Evolutionary conservation across 2,888 invertebrate species (phyloP).

Genomic region (Molanna angustata): DNA sequence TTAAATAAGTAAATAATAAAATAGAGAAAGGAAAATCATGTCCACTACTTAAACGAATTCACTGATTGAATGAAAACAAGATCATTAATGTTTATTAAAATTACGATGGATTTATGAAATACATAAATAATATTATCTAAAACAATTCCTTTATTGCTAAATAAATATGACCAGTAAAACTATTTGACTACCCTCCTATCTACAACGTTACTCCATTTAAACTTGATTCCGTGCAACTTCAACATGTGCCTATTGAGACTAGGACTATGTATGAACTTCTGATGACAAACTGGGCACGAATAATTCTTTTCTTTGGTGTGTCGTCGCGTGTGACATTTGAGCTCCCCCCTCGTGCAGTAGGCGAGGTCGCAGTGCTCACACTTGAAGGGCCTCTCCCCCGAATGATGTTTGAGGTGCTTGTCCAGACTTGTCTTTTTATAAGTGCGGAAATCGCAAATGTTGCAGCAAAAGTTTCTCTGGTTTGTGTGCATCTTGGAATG

Average conservation of each 20-base stretch:
- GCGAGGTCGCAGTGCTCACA: neutral
- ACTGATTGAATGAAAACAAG: too few relatives aligned
- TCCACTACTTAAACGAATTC: too few relatives aligned
- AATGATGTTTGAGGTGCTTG: neutral
- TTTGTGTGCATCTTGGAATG: neutral
- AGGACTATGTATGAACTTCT: slow-evolving; percentile 1
- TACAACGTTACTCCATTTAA: neutral
- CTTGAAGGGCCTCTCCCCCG: neutral
- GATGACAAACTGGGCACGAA: slow-evolving; percentile 1
- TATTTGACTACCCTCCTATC: slow-evolving; percentile 5
- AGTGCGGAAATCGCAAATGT: slow-evolving; percentile 1
- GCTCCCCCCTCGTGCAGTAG: neutral
- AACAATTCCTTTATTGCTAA: too few relatives aligned
- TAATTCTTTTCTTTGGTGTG: slow-evolving; percentile 5
- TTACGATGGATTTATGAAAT: too few relatives aligned
- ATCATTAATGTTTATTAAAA: too few relatives aligned
- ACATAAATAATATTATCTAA: too few relatives aligned
- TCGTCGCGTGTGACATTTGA: neutral
- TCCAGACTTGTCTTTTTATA: neutral
- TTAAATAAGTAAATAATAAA: too few relatives aligned
- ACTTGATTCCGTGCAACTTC: neutral
- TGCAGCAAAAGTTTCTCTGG: neutral
- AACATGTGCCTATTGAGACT: slow-evolving; percentile 4
- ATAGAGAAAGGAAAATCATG: too few relatives aligned
- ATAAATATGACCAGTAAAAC: neutral